A percentile compares a stretch with the other conserved stretches of the same genome.
Evolutionary conservation across 1,140 invertebrate genomes (phyloP).

Genomic region (Melitaea cinxia): DNA sequence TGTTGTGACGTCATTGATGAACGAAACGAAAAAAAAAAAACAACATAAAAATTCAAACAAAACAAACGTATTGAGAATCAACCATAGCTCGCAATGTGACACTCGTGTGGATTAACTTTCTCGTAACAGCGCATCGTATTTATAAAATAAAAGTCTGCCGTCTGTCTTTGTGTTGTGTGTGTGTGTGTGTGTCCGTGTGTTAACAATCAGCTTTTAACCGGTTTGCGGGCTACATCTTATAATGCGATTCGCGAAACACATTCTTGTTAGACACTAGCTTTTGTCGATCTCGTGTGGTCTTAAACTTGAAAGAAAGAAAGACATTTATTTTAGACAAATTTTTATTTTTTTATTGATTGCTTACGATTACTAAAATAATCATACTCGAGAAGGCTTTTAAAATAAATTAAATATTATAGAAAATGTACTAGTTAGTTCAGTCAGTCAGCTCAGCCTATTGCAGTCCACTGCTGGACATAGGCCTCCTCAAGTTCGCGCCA

Average conservation of each 20-base stretch:
- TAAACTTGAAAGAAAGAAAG: not conserved
- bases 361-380: no score
- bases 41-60: not conserved
- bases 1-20: not conserved
- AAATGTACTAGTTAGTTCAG: no score
- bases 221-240: not conserved
- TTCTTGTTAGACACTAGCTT: slow-evolving; percentile 1
- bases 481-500: no score
- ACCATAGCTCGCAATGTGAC: not conserved
- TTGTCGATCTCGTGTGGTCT: not conserved
- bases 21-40: not conserved
- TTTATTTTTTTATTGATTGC: no score
- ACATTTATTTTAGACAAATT: not conserved
- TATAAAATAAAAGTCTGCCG: slow-evolving; percentile 1
- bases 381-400: no score
- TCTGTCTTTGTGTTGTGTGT: not conserved
- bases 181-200: not conserved
- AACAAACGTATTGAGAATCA: not conserved
- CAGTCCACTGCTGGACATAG: no score
- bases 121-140: not conserved
- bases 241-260: not conserved
- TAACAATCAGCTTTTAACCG: not conserved
- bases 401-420: no score
- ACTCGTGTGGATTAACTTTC: slow-evolving; percentile 4
- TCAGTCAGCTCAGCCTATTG: no score